phyloP scores from a whole-genome alignment of 2,888 invertebrate genomes.

The Parapristionchus giblindavisi region DNA sequence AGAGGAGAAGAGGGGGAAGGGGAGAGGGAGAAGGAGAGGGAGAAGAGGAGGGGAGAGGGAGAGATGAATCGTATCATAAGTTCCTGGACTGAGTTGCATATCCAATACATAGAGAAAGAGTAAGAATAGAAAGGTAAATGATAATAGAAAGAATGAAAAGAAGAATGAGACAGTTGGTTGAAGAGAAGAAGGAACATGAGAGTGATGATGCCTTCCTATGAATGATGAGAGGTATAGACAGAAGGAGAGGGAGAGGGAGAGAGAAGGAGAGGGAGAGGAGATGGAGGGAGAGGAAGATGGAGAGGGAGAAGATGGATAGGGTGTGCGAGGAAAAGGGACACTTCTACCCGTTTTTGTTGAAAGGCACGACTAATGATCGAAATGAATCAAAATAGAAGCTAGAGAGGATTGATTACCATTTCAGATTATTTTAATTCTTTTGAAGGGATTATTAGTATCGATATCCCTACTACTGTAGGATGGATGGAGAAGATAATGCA shows the following conservation, averaged over 20 bases:
- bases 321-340: background rate
- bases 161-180: constrained; percentile 3
- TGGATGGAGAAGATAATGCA: too few species aligned
- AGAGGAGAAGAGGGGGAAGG: background rate
- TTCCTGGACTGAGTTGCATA: background rate
- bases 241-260: background rate
- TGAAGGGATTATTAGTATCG: too few species aligned
- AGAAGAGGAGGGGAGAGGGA: background rate
- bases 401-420: too few species aligned
- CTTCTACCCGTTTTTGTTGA: background rate
- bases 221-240: background rate
- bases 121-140: background rate
- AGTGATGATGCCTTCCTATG: background rate
- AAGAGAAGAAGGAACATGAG: constrained; percentile 33
- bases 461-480: too few species aligned
- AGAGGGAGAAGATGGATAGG: background rate
- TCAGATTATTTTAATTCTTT: too few species aligned
- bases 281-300: background rate
- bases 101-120: background rate
- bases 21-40: constrained; percentile 1
- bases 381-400: too few species aligned
- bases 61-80: background rate
- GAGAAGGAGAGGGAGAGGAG: background rate
- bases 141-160: background rate
- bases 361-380: background rate